Percentiles rank a stretch among this genome's conserved stretches.
These are phyloP conservation scores for Ictalurus punctatus DNA, from an alignment of 2,113 vertebrate species.

Conservation along the genomic window DNA sequence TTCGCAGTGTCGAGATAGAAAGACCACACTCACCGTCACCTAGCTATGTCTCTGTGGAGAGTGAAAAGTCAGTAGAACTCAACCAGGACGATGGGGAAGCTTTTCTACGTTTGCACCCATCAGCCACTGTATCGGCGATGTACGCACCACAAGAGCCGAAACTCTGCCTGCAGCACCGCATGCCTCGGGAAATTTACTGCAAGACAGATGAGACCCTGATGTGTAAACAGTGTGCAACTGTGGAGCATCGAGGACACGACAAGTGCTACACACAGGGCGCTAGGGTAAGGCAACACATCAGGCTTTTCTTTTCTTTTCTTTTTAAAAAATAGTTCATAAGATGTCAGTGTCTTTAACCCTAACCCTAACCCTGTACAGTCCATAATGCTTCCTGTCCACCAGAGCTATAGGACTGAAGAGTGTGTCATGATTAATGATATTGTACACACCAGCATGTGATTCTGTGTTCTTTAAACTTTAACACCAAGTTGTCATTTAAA, in stretches of 20 bases:
- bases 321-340: too few species aligned
- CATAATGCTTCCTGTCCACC: too few species aligned
- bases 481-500: too few species aligned
- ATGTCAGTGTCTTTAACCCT: too few species aligned
- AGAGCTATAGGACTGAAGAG: too few species aligned
- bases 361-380: too few species aligned
- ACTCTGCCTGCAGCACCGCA: slow-evolving; percentile 21
- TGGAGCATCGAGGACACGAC: slow-evolving; percentile 20
- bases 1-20: neutral
- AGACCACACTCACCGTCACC: neutral
- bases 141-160: neutral
- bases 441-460: too few species aligned
- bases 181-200: slow-evolving; percentile 1
- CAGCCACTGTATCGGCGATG: neutral
- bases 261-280: neutral
- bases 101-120: neutral
- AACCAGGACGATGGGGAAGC: neutral
- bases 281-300: neutral
- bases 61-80: neutral
- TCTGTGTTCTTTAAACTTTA: too few species aligned
- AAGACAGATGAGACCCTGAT: slow-evolving; percentile 9
- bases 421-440: too few species aligned
- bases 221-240: slow-evolving; percentile 31
- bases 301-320: too few species aligned
- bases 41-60: neutral